Evolutionary conservation across 2,888 invertebrate species (phyloP), one percentile per base, ranked within the genome.

Genomic region (Apocheima hispidaria): DNA sequence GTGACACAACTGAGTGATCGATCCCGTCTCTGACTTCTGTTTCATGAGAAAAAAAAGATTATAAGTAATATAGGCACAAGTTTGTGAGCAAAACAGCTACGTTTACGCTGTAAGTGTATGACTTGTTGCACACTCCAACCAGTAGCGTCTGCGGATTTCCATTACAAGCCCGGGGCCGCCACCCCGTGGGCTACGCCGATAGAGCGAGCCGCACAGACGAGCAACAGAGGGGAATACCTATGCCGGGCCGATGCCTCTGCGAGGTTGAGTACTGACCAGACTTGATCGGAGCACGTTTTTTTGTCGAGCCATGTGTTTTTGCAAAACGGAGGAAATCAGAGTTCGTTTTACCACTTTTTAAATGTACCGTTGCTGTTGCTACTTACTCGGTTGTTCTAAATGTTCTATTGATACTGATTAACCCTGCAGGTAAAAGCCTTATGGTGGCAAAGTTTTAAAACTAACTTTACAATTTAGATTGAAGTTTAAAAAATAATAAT

Each of bases 91-190:
- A n/a, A n/a, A n/a, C n/a, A n/a, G n/a, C n/a, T n/a, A n/a, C n/a
- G n/a, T n/a, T n/a, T n/a, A n/a, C 53, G 59, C 59, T 60, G n/a
- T 33, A 30, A 33, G 52, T 35, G 38, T 35, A 9, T 46, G 0
- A 12, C 59, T 62, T 44, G 54, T 48, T 16, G 54, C 72, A 69
- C 60, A 54, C 43, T 56, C 63, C 77, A 70, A 56, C 41, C 66
- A 54, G 74, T 76, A 81, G 78, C 81, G 84, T 82, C 83, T 84
- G 83, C 77, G 81, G 81, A 84, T 83, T 86, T 86, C 86, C 86
- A 88, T 87, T 86, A 86, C 79, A 78, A 69, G 72, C 63, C 63
- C 59, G 69, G 70, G 72, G 69, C 68, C 74, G 60, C 78, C 80
- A 70, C 77, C 72, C 80, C 73, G 59, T 71, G 72, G 59, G 66